These are phyloP conservation scores for Polyergus mexicanus DNA, from an alignment of 1,140 invertebrate species.

Conservation along the genomic window DNA sequence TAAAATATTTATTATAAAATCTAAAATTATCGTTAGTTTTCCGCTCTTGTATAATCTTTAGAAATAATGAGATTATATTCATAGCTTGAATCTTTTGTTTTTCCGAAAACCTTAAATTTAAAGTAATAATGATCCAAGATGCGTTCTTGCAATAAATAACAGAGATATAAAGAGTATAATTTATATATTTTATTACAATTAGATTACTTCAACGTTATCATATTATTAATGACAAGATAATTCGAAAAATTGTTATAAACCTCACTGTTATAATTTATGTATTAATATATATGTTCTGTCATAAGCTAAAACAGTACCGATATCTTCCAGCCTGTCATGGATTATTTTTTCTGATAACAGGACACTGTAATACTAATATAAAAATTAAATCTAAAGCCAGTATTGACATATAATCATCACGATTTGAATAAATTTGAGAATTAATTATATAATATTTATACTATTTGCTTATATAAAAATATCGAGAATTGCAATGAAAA, in stretches of 20 bases:
- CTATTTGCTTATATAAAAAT: constrained; percentile 31
- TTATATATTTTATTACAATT: constrained; percentile 53
- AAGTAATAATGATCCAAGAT: not conserved
- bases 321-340: constrained; percentile 6
- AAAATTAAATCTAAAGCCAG: constrained; percentile 50
- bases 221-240: constrained; percentile 40
- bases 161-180: constrained; percentile 7
- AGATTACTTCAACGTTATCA: constrained; percentile 34
- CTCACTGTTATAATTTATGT: constrained; percentile 60
- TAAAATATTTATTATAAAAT: not conserved
- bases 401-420: constrained; percentile 50
- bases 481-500: constrained; percentile 7
- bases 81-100: not conserved
- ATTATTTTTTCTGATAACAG: constrained; percentile 48
- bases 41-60: not conserved
- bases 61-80: not conserved
- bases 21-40: constrained; percentile 12
- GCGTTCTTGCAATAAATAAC: constrained; percentile 15
- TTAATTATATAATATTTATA: constrained; percentile 52
- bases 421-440: constrained; percentile 33
- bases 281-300: constrained; percentile 42
- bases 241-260: constrained; percentile 43
- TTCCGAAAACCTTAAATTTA: not conserved
- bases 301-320: constrained; percentile 23
- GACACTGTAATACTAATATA: constrained; percentile 28